Base-by-base conservation (phyloP, 2,797 vertebrate genomes). In the Petrocephalus sullivani region DNA sequence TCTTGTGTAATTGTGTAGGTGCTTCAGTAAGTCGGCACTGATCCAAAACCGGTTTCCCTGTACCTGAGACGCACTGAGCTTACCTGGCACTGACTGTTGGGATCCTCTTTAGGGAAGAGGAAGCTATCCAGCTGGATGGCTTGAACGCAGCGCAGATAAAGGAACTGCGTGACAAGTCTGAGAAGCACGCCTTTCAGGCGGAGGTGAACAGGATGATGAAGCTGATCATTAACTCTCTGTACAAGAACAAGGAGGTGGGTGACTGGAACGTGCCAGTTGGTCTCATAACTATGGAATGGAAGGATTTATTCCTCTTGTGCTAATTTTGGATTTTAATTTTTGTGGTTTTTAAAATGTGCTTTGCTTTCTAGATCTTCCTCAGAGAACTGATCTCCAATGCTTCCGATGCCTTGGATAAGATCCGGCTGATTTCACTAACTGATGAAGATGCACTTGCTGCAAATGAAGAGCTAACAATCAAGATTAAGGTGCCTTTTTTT, bases 201-300 rank as follows among this genome's bases (percentile, higher is more conserved):
- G 98, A 99, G 95, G 98, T 99, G 87, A 99, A 99, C 93, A 95
- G 98, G 87, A 99, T 99, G 98, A 99, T 99, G 98, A 99, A 99
- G 91, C 95, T 99, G n/a, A 99, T 99, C 90, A 99, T 99, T 91
- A 99, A 99, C 92, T 99, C 98, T 1, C 93, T 99, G 3, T 99
- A 99, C 91, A 99, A 99, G 95, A 99, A 99, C 91, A 99, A 99
- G 91, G 98, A 99, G 97, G 98, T 99, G 92, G 95, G 95, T 87
- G 9, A 2, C 33, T 14, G 2, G 23, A 12, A 37, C 8, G 82
- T 78, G 53, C 28, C 23, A 12, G 28, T 28, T 8, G 10, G 4
- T 28, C 19, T 28, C 8, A 75, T 46, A 78, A 46, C 41, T 46
- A 19, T 23, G 46, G n/a, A 4, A 60, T 49, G 51, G 46, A 23